Percentiles rank a stretch among this genome's conserved stretches.
Evolutionary conservation across 2,113 vertebrate species (phyloP).

Genomic region (Martes martes): DNA sequence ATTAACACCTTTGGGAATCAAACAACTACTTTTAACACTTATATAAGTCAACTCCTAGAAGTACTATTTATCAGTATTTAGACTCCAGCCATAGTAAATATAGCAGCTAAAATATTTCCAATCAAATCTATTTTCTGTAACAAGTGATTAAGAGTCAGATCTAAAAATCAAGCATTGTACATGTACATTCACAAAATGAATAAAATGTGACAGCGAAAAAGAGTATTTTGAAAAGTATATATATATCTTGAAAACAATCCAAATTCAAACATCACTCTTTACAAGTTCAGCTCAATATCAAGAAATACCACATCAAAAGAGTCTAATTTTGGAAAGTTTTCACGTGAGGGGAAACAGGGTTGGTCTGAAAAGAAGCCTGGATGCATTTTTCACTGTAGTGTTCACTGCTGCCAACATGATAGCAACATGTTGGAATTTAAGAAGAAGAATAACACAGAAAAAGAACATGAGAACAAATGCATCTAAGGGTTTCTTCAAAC

Average conservation of each 20-base stretch:
- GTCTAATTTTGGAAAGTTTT: background rate
- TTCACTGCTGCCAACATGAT: background rate
- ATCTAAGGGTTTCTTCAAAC: slow-evolving; percentile 17
- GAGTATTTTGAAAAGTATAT: background rate
- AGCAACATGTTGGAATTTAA: background rate
- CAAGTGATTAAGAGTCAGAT: background rate
- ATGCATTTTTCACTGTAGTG: background rate
- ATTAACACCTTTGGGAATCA: background rate
- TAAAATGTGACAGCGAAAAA: background rate
- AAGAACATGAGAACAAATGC: background rate
- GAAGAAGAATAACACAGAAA: background rate
- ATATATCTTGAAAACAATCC: background rate
- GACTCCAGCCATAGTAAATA: background rate
- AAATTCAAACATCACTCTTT: slow-evolving; percentile 44
- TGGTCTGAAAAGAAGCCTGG: background rate
- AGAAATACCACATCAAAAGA: slow-evolving; percentile 28
- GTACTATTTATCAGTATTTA: slow-evolving; percentile 7
- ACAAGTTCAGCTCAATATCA: slow-evolving; percentile 31
- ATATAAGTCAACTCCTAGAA: background rate
- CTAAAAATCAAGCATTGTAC: background rate
- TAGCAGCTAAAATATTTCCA: background rate
- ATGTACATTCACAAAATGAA: background rate
- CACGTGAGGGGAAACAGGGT: background rate
- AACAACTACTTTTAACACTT: background rate
- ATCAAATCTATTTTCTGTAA: background rate